These are phyloP conservation scores for Nebria ingens DNA, from an alignment of 1,140 invertebrate species.

Conservation along the genomic window DNA sequence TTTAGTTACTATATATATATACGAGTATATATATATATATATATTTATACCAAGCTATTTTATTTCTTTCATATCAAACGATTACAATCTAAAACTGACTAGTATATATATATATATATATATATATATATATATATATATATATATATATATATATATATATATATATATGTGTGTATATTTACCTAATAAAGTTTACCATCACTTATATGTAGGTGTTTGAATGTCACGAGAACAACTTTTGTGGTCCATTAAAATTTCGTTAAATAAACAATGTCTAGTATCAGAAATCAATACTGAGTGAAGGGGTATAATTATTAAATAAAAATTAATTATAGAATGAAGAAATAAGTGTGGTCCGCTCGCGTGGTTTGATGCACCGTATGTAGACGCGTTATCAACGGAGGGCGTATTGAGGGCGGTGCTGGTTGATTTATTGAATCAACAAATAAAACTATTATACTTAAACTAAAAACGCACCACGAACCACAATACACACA, in stretches of 20 bases:
- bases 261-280: neutral
- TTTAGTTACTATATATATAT: too few relatives aligned
- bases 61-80: too few relatives aligned
- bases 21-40: too few relatives aligned
- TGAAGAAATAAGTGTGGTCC: neutral
- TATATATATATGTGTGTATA: neutral
- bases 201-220: neutral
- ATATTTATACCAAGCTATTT: too few relatives aligned
- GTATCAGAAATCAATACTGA: neutral
- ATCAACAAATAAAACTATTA: conserved; percentile 1
- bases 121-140: neutral
- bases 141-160: neutral
- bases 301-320: neutral
- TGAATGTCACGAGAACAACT: neutral
- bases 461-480: too few relatives aligned
- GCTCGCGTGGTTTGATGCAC: neutral
- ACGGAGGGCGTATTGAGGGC: neutral
- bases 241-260: neutral
- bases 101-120: too few relatives aligned
- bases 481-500: too few relatives aligned
- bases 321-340: neutral
- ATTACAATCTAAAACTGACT: too few relatives aligned
- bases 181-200: too few relatives aligned
- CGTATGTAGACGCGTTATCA: neutral
- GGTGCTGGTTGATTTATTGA: conserved; percentile 2